These are phyloP conservation scores for Creontiades dilutus DNA, from an alignment of 2,888 invertebrate species.

Conservation along the genomic window DNA sequence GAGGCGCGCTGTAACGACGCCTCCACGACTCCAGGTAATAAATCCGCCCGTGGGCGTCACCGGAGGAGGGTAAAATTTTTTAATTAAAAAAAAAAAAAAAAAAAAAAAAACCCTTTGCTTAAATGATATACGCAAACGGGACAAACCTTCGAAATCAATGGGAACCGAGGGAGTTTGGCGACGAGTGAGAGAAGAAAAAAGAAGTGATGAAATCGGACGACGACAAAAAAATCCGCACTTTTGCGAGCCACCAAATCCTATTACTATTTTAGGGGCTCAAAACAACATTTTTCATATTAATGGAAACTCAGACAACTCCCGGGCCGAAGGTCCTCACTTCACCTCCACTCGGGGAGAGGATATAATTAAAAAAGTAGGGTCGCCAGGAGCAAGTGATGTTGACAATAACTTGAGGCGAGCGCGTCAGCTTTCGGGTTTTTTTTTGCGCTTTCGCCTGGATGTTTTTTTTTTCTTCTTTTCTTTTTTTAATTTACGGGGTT, in stretches of 20 bases:
- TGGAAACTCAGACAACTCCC: conserved; percentile 34
- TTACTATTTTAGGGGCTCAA: conserved; percentile 57
- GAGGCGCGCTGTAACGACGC: conserved; percentile 38
- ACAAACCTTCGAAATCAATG: conserved; percentile 40
- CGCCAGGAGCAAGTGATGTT: conserved; percentile 57
- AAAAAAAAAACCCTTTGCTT: conserved; percentile 46
- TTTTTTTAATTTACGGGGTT: conserved; percentile 46
- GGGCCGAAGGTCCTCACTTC: neutral
- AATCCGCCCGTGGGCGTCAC: conserved; percentile 1
- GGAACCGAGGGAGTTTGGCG: too few species aligned
- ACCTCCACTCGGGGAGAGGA: neutral
- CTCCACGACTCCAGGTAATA: conserved; percentile 45
- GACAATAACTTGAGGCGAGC: conserved; percentile 54
- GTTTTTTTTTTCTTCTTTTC: neutral
- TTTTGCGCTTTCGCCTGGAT: conserved; percentile 12
- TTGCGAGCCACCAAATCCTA: conserved; percentile 56
- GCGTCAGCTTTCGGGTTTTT: conserved; percentile 31
- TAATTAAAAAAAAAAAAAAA: too few species aligned
- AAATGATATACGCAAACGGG: conserved; percentile 39
- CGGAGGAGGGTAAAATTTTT: conserved; percentile 26
- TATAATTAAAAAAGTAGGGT: conserved; percentile 60
- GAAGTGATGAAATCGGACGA: neutral
- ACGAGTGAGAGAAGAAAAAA: neutral
- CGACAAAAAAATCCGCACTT: neutral
- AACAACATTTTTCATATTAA: conserved; percentile 61